A percentile compares a stretch with the other conserved stretches of the same genome.
phyloP scores from a whole-genome alignment of 1,140 invertebrate species.

The Lepidurus couesii region DNA sequence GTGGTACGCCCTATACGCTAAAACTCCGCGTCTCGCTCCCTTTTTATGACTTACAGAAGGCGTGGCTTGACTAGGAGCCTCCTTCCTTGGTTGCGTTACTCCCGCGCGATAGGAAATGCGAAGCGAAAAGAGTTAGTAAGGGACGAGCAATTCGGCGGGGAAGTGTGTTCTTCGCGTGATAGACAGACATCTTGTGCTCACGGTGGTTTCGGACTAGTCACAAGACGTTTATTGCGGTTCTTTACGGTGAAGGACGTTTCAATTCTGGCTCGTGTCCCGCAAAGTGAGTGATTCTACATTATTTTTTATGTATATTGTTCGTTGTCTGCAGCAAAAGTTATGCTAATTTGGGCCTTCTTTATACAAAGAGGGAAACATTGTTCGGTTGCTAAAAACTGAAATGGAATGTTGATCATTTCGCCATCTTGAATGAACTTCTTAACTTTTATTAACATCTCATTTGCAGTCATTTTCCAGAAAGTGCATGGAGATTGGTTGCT shows the following conservation, averaged over 20 bases:
- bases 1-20: not conserved
- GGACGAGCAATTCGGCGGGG: not conserved
- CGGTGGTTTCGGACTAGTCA: not conserved
- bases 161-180: not conserved
- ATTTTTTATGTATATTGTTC: not conserved
- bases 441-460: too few species aligned
- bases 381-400: too few species aligned
- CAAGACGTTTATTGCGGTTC: not conserved
- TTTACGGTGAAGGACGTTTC: constrained; percentile 2
- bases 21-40: not conserved
- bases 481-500: too few species aligned
- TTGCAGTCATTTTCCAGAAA: too few species aligned
- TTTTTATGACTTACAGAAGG: not conserved
- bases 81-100: not conserved
- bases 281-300: not conserved
- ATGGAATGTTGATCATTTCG: too few species aligned
- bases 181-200: constrained; percentile 1
- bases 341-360: too few species aligned
- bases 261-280: not conserved
- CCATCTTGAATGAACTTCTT: too few species aligned
- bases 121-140: constrained; percentile 13
- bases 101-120: not conserved
- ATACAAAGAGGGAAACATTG: too few species aligned
- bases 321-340: too few species aligned
- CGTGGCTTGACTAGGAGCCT: not conserved